A percentile compares a stretch with the other conserved stretches of the same genome.
phyloP scores from a whole-genome alignment of 2,797 vertebrate species.

The Squalus acanthias region DNA sequence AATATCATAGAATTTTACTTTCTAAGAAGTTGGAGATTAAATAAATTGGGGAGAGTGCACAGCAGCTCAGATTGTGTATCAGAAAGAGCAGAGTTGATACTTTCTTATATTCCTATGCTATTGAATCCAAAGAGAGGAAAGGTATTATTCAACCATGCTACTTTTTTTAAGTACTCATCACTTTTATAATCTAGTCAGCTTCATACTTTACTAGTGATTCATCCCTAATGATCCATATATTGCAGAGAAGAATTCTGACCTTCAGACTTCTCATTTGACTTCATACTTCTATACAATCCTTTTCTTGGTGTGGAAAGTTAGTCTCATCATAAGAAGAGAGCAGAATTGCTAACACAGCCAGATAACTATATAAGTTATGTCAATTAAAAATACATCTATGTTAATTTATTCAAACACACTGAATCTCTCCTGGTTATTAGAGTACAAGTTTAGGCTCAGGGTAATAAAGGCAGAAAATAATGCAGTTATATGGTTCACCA shows the following conservation, averaged over 20 bases:
- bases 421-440: neutral
- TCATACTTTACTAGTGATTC: neutral
- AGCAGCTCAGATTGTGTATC: neutral
- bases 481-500: neutral
- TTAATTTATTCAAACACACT: slow-evolving; percentile 24
- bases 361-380: neutral
- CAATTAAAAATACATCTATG: slow-evolving; percentile 21
- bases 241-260: neutral
- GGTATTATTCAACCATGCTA: neutral
- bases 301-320: neutral
- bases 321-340: neutral
- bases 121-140: neutral
- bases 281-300: neutral
- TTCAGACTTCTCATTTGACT: neutral
- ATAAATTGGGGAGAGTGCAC: neutral
- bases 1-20: neutral
- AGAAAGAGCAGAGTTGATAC: neutral
- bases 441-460: neutral
- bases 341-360: neutral
- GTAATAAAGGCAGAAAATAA: slow-evolving; percentile 22
- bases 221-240: slow-evolving; percentile 6
- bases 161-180: neutral
- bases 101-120: neutral
- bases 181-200: slow-evolving; percentile 19
- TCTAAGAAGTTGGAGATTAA: neutral